phyloP scores from a whole-genome alignment of 1,140 invertebrate genomes.

The Solenopsis fugax region DNA sequence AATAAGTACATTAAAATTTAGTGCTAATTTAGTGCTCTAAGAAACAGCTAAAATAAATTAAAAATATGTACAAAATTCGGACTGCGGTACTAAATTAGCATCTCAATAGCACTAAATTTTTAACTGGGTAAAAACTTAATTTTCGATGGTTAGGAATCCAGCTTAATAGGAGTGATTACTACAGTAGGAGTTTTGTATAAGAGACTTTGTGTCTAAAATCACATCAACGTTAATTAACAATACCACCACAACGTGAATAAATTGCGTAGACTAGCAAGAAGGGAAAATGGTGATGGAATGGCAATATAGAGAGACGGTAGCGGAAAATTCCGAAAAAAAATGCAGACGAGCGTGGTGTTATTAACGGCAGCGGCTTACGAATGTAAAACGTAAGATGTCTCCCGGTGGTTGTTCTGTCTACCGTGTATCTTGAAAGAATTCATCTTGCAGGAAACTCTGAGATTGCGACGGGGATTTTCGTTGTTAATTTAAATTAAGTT shows the following conservation, averaged over 20 bases:
- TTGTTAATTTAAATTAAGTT: slow-evolving; percentile 65
- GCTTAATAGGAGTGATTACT: no score
- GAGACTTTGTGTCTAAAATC: background rate
- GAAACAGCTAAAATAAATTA: no score
- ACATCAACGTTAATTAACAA: slow-evolving; percentile 38
- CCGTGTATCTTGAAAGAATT: slow-evolving; percentile 44
- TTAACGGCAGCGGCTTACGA: slow-evolving; percentile 61
- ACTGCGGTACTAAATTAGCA: no score
- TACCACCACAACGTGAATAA: slow-evolving; percentile 28
- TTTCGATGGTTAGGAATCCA: no score
- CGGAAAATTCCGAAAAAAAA: slow-evolving; percentile 58
- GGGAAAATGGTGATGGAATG: slow-evolving; percentile 40
- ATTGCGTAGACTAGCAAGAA: slow-evolving; percentile 27
- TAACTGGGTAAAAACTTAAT: no score
- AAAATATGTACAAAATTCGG: no score
- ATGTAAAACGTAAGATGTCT: slow-evolving; percentile 61
- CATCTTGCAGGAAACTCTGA: slow-evolving; percentile 44
- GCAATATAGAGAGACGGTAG: slow-evolving; percentile 42
- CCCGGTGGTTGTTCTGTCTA: slow-evolving; percentile 40
- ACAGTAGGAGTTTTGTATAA: background rate
- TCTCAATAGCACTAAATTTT: no score
- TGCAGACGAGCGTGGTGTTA: slow-evolving; percentile 57
- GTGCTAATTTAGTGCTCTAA: no score
- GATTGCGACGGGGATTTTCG: slow-evolving; percentile 37
- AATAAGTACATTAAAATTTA: no score